These are phyloP conservation scores for Alces alces DNA, from an alignment of 2,113 vertebrate genomes.

Conservation along the genomic window DNA sequence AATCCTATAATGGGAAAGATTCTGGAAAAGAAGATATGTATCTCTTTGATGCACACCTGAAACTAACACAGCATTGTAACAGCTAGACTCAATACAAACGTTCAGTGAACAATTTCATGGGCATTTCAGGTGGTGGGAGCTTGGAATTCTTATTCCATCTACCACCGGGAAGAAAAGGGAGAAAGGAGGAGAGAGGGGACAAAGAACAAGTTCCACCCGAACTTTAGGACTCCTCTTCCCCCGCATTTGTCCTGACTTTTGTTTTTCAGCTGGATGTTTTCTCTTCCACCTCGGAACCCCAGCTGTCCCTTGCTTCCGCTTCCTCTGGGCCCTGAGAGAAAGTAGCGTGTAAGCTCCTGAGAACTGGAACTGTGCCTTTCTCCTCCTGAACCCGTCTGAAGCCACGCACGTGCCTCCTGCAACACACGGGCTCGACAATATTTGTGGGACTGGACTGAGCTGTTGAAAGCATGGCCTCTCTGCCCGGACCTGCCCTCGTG, in stretches of 20 bases:
- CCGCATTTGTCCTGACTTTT: neutral
- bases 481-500: conserved; percentile 42
- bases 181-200: neutral
- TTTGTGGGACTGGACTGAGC: conserved; percentile 31
- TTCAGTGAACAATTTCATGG: neutral
- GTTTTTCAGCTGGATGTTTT: neutral
- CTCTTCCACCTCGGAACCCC: neutral
- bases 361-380: neutral
- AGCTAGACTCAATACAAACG: neutral
- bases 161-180: neutral
- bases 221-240: neutral
- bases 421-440: neutral
- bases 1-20: neutral
- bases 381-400: neutral
- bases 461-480: neutral
- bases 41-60: neutral
- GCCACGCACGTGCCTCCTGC: neutral
- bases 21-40: neutral
- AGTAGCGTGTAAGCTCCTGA: neutral
- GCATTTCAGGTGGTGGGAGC: neutral
- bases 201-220: neutral
- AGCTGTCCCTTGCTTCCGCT: neutral
- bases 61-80: neutral
- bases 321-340: neutral
- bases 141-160: neutral